Base-by-base conservation (phyloP, 2,888 invertebrate species). In the Aromia moschata region DNA sequence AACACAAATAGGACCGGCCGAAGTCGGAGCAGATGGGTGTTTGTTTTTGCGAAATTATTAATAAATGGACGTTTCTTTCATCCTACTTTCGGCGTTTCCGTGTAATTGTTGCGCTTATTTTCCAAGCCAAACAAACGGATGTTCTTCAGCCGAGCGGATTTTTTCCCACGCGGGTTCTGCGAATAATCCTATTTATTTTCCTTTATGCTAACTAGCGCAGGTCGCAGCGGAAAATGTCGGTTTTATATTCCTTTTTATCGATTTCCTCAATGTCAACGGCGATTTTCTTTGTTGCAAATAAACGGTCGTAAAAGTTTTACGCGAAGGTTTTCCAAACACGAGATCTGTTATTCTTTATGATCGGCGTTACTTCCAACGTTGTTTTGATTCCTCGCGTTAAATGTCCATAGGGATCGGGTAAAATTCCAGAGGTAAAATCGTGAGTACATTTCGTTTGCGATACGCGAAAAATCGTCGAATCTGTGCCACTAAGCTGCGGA, bases 281-380 rank as follows among this genome's bases (percentile, higher is more conserved):
- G 30, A 46, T 40, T 40, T 40, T 36, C 56, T 49, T 49, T 56
- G 56, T 56, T 41, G 11, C 25, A 38, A 47, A 9, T 36, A 36
- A 20, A 36, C n/a, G 17, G 20, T 2, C 15, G 41, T 49, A 18
- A 36, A 47, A 7, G n/a, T 47, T 47, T 47, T 47, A 47, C 11
- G 18, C 17, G 36, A 43, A 33, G 36, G n/a, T 46, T 55, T 37
- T 16, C 40, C 33, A 54, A 54, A 18, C 15, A 14, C 5, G 36
- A 7, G 18, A 38, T 37, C 16, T 10, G 17, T 38, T 49, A 38
- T 49, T 49, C 20, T 20, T 15, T 43, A 12, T 41, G 18, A n/a
- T 33, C 41, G 10, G 11, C 3, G 1, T 18, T n/a, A 41, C 12
- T 17, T 18, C 18, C 43, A 14, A 5, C 10, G 25, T 25, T 12